Evolutionary conservation across 2,888 invertebrate species (phyloP).

Genomic region (Hirtodrosophila trivittata): DNA sequence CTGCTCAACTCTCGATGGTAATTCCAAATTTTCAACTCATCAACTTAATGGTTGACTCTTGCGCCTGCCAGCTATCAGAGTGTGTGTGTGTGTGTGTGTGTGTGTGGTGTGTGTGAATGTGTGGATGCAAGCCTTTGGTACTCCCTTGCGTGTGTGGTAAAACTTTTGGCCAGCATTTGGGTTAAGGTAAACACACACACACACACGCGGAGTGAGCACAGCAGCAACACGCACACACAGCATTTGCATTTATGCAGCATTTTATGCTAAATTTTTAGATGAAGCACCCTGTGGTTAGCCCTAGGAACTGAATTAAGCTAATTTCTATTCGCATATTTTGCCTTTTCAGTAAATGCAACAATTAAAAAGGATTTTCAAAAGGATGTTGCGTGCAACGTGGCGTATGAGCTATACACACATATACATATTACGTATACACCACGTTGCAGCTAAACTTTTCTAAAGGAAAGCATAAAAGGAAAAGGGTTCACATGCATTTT

Average conservation of each 20-base stretch:
- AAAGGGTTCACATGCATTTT: slow-evolving; percentile 20
- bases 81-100: neutral
- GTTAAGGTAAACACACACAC: slow-evolving; percentile 34
- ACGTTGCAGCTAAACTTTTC: slow-evolving; percentile 1
- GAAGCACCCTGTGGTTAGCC: slow-evolving; percentile 8
- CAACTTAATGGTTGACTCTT: slow-evolving; percentile 50
- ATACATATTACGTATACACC: slow-evolving; percentile 46
- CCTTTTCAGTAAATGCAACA: slow-evolving; percentile 37
- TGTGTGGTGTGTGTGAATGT: neutral
- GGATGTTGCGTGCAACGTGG: neutral
- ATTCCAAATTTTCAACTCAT: slow-evolving; percentile 61
- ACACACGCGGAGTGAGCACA: neutral
- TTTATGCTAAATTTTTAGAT: slow-evolving; percentile 40
- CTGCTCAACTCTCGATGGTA: slow-evolving; percentile 33
- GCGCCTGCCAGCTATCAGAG: slow-evolving; percentile 18
- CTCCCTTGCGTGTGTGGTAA: slow-evolving; percentile 63
- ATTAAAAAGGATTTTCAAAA: slow-evolving; percentile 50
- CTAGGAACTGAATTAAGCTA: slow-evolving; percentile 26
- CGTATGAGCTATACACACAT: slow-evolving; percentile 48
- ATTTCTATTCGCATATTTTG: slow-evolving; percentile 4
- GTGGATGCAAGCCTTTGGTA: slow-evolving; percentile 6
- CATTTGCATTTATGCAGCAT: slow-evolving; percentile 41
- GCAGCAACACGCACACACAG: neutral
- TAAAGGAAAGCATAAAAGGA: neutral
- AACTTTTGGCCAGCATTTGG: slow-evolving; percentile 58